Evolutionary conservation across 1,140 invertebrate species (phyloP).

Genomic region (Pinna nobilis): DNA sequence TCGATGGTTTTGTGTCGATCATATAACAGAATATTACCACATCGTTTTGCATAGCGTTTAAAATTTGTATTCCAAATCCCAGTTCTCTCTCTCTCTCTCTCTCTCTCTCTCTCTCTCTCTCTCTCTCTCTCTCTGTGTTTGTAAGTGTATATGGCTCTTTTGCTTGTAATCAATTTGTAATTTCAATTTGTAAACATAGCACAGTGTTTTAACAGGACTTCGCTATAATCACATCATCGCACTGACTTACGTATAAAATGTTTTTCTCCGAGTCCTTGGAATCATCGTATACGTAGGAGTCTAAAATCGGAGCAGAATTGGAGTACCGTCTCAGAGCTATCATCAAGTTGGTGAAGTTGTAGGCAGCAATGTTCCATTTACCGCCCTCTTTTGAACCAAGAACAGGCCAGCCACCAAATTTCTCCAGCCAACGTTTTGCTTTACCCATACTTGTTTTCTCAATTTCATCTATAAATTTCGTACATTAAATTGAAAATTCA

Average conservation of each 20-base stretch:
- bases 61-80: too few relatives aligned
- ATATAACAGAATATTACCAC: too few relatives aligned
- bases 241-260: constrained; percentile 82
- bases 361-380: constrained; percentile 78
- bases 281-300: constrained; percentile 90
- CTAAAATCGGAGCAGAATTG: constrained; percentile 85
- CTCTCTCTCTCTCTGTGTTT: too few relatives aligned
- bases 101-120: neutral
- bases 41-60: too few relatives aligned
- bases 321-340: constrained; percentile 83
- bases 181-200: neutral
- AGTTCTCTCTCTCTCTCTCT: too few relatives aligned
- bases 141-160: too few relatives aligned
- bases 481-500: neutral
- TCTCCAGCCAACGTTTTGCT: constrained; percentile 82
- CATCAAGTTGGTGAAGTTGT: constrained; percentile 83
- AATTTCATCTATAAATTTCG: constrained; percentile 62
- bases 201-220: neutral
- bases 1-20: too few relatives aligned
- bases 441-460: constrained; percentile 79
- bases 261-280: constrained; percentile 89
- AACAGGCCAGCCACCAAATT: constrained; percentile 90
- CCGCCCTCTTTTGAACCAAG: constrained; percentile 67
- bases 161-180: neutral
- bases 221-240: neutral